These are phyloP conservation scores for Cerceris ruficornis DNA, from an alignment of 2,888 invertebrate genomes.

Conservation along the genomic window DNA sequence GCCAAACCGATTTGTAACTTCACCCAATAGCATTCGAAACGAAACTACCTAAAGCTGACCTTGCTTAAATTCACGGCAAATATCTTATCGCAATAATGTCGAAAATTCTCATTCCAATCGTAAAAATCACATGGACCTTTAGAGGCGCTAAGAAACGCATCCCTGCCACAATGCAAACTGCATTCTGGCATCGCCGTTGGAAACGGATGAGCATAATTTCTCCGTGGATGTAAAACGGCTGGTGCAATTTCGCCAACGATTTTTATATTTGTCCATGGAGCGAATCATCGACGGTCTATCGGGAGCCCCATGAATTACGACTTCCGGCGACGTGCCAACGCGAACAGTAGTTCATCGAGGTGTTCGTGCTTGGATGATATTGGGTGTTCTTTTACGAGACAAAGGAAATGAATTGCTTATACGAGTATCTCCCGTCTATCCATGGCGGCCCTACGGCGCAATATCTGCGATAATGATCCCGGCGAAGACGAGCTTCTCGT, in stretches of 20 bases:
- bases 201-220: constrained; percentile 34
- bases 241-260: constrained; percentile 21
- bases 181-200: constrained; percentile 7
- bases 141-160: neutral
- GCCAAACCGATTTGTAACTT: too few species aligned
- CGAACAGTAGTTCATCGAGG: neutral
- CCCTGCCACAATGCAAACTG: constrained; percentile 11
- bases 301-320: constrained; percentile 13
- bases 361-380: neutral
- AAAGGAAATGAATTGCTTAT: constrained; percentile 2
- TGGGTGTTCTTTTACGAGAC: constrained; percentile 1
- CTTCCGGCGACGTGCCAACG: constrained; percentile 1
- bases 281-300: constrained; percentile 18
- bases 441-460: neutral
- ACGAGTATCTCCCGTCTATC: neutral
- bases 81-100: too few species aligned
- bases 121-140: neutral
- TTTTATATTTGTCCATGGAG: constrained; percentile 19
- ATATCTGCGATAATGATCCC: neutral
- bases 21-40: too few species aligned
- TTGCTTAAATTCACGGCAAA: too few species aligned
- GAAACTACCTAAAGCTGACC: too few species aligned
- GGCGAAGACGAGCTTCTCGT: neutral
- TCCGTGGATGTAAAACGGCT: constrained; percentile 18
- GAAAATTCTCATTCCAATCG: too few species aligned